Conservation (phyloP, 2,888 invertebrate species). For the Crocallis elinguaria region DNA sequence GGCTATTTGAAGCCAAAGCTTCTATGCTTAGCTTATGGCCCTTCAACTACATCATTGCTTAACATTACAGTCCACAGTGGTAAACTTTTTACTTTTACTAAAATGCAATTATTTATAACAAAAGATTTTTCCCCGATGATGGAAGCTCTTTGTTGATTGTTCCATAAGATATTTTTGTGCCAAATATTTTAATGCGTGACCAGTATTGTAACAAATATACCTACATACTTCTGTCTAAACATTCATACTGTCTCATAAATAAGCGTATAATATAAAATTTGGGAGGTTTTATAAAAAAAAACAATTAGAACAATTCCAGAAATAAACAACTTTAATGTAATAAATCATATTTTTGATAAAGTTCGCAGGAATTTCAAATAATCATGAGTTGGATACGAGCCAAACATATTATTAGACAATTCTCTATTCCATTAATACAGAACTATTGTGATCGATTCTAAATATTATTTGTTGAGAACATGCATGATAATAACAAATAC, state of each 20-base stretch:
- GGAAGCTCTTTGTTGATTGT: too few relatives aligned
- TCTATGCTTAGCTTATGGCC: too few relatives aligned
- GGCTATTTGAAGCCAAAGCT: too few relatives aligned
- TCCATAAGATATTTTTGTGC: too few relatives aligned
- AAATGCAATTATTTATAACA: too few relatives aligned
- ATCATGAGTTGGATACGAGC: conserved; percentile 50
- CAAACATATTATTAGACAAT: conserved; percentile 47
- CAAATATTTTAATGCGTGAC: too few relatives aligned
- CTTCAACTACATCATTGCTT: too few relatives aligned
- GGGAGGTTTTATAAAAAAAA: conserved; percentile 7
- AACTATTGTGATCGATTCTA: conserved; percentile 44
- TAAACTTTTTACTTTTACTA: too few relatives aligned
- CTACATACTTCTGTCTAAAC: not conserved
- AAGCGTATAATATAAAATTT: conserved; percentile 9
- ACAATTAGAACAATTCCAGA: conserved; percentile 8
- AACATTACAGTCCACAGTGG: too few relatives aligned
- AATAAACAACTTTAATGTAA: conserved; percentile 25
- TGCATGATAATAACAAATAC: not conserved
- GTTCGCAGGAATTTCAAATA: conserved; percentile 45
- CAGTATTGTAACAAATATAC: not conserved
- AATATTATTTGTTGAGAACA: conserved; percentile 5
- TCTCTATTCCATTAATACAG: conserved; percentile 54
- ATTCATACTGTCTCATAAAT: conserved; percentile 3
- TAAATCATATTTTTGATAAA: conserved; percentile 49
- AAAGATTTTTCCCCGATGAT: too few relatives aligned